Conservation (phyloP, 2,113 vertebrate genomes). For the Tragelaphus imberbis region DNA sequence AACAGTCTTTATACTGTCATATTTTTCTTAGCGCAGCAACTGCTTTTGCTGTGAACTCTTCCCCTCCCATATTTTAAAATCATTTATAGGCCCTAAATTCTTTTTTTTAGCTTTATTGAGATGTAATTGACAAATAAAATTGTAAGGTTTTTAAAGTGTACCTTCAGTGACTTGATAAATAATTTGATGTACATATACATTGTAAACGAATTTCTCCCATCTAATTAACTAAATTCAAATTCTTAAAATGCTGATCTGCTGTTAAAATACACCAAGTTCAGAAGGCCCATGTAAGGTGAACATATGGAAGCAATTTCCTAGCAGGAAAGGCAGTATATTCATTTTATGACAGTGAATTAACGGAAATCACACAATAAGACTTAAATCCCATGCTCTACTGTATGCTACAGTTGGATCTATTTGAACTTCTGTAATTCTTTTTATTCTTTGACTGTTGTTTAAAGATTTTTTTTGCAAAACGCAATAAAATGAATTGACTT, state of each 20-base stretch:
- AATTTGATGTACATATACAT: neutral
- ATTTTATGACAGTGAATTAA: neutral
- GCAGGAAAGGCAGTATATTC: neutral
- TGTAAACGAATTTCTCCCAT: neutral
- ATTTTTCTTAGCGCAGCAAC: neutral
- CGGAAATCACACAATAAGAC: neutral
- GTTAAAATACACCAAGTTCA: neutral
- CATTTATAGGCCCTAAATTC: neutral
- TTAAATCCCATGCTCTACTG: neutral
- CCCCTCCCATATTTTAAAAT: neutral
- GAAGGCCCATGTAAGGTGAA: fast-evolving
- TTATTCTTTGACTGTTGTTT: neutral
- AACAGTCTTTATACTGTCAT: neutral
- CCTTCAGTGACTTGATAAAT: neutral
- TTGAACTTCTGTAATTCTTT: neutral
- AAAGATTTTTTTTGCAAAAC: conserved; percentile 6
- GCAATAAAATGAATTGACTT: conserved; percentile 59
- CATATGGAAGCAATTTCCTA: neutral
- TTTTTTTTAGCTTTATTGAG: neutral
- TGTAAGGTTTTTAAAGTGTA: neutral
- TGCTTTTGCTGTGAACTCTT: neutral
- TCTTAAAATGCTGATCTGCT: neutral
- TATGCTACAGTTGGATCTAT: neutral
- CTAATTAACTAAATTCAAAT: neutral
- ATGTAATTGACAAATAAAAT: neutral